Evolutionary conservation across 1,140 invertebrate species (phyloP).

Genomic region (Helicoverpa zea): DNA sequence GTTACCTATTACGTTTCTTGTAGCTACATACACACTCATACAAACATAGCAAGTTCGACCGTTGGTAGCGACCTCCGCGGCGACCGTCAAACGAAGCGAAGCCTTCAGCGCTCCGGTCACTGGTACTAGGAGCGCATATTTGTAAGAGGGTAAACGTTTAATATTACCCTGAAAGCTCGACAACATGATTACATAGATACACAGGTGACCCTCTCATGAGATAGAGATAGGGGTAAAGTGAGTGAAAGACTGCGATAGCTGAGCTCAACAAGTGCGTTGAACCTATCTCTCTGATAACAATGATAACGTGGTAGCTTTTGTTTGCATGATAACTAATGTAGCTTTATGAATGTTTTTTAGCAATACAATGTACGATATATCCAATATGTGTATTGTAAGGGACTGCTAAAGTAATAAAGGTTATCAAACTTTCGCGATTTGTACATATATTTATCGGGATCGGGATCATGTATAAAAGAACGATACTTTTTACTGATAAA

Average conservation of each 20-base stretch:
- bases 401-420: too few relatives aligned
- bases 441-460: too few relatives aligned
- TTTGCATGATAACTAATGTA: too few relatives aligned
- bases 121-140: background rate
- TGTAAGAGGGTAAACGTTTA: background rate
- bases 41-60: background rate
- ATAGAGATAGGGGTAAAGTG: background rate
- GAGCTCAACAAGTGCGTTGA: too few relatives aligned
- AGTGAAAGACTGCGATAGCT: background rate
- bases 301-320: background rate
- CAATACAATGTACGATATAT: too few relatives aligned
- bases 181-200: background rate
- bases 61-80: background rate
- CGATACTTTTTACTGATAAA: too few relatives aligned
- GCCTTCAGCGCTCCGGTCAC: conserved; percentile 10
- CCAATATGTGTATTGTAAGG: too few relatives aligned
- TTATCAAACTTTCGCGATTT: too few relatives aligned
- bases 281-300: too few relatives aligned
- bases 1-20: too few relatives aligned
- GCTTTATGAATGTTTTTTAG: too few relatives aligned
- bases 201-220: background rate
- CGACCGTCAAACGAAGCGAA: background rate
- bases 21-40: background rate
- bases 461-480: too few relatives aligned
- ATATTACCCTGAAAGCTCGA: background rate